Percentiles rank a stretch among this genome's conserved stretches.
These are phyloP conservation scores for Emydoidea blandingii DNA, from an alignment of 2,797 vertebrate genomes.

Conservation along the genomic window DNA sequence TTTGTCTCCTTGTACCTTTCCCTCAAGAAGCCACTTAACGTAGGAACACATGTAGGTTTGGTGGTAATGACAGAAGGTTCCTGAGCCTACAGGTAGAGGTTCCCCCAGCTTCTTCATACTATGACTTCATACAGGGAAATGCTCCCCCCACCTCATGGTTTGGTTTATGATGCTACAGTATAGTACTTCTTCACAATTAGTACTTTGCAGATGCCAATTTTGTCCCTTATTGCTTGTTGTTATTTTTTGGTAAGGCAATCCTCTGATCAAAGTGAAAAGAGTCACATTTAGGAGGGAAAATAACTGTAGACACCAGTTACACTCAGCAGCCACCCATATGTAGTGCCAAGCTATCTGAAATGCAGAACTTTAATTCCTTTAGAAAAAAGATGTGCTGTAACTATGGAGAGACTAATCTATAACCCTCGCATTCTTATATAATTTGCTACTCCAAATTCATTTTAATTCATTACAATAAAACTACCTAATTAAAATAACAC, in stretches of 20 bases:
- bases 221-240: neutral
- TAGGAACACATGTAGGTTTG: conserved; percentile 38
- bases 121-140: neutral
- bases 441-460: conserved; percentile 80
- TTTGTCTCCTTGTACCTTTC: neutral
- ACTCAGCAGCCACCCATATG: conserved; percentile 11
- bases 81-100: conserved; percentile 26
- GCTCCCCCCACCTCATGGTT: neutral
- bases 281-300: conserved; percentile 10
- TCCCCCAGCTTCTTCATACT: neutral
- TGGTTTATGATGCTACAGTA: fast-evolving
- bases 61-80: conserved; percentile 23
- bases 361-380: conserved; percentile 54
- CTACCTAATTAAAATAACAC: conserved; percentile 78
- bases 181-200: neutral
- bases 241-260: neutral
- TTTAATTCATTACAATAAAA: conserved; percentile 80
- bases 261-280: neutral
- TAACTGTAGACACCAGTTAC: neutral
- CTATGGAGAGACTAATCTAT: conserved; percentile 80
- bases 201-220: neutral
- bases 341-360: conserved; percentile 48
- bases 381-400: conserved; percentile 76
- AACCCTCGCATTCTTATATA: conserved; percentile 67
- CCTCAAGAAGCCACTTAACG: neutral